Conservation (phyloP, 2,888 invertebrate species). For the Oligia fasciuncula region DNA sequence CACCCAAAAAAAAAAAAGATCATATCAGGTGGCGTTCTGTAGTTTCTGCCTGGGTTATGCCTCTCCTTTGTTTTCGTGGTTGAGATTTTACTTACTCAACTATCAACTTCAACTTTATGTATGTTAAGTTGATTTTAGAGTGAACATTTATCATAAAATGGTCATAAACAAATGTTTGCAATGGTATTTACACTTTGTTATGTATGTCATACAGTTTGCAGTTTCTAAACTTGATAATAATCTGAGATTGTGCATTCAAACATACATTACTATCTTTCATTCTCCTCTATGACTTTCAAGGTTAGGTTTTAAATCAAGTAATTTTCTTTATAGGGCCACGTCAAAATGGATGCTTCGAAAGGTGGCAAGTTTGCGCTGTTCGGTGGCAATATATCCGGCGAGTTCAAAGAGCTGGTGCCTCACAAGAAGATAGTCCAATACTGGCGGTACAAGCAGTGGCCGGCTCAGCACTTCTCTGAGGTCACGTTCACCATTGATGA, state of each 20-base stretch:
- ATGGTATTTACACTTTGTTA: neutral
- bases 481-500: conserved; percentile 96
- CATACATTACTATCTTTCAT: neutral
- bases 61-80: neutral
- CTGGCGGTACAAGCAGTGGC: conserved; percentile 99
- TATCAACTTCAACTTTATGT: neutral
- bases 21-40: neutral
- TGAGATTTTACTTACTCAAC: neutral
- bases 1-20: no score
- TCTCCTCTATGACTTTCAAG: neutral
- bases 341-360: conserved; percentile 94
- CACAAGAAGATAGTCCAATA: conserved; percentile 95
- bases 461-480: conserved; percentile 96
- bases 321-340: conserved; percentile 90
- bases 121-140: neutral
- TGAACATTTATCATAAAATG: neutral
- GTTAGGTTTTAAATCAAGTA: neutral
- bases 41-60: neutral
- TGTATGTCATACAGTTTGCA: neutral
- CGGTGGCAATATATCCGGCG: conserved; percentile 97
- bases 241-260: neutral
- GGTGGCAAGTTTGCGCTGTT: conserved; percentile 97
- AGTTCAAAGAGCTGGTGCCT: conserved; percentile 95
- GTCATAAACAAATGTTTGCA: neutral
- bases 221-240: neutral